A percentile compares a stretch with the other conserved stretches of the same genome.
Conservation (phyloP, 2,113 vertebrate species). For the Centropus unirufus region DNA sequence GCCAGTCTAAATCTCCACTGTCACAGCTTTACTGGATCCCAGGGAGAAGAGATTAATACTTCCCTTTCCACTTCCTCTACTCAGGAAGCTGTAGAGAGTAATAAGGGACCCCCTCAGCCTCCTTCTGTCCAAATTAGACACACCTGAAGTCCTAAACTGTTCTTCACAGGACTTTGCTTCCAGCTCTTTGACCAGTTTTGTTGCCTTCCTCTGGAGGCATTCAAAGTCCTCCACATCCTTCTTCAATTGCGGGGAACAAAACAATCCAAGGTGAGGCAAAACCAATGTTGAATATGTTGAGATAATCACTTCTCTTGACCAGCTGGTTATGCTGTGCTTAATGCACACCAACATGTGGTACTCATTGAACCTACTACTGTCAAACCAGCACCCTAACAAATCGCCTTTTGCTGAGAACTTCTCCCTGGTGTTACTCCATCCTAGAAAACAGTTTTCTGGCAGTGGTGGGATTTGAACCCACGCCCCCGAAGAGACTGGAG, state of each 20-base stretch:
- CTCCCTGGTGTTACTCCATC: rapidly evolving
- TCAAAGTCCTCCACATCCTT: background rate
- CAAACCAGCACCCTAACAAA: background rate
- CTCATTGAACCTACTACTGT: too few relatives aligned
- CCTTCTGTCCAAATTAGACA: background rate
- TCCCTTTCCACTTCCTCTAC: background rate
- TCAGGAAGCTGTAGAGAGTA: background rate
- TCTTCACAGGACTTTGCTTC: background rate
- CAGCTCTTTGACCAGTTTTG: background rate
- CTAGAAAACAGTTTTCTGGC: conserved; percentile 18
- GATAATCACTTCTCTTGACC: background rate
- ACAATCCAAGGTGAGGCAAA: background rate
- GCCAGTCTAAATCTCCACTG: background rate
- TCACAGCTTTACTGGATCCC: background rate
- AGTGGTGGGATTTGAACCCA: conserved; percentile 86
- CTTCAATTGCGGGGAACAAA: background rate
- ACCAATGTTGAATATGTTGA: background rate
- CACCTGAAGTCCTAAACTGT: rapidly evolving
- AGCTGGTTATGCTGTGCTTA: too few relatives aligned
- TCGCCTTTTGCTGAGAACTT: too few relatives aligned
- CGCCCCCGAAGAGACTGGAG: conserved; percentile 77
- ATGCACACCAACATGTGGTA: background rate
- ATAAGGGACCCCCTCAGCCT: background rate
- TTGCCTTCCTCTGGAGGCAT: background rate
- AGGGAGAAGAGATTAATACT: background rate